These are phyloP conservation scores for Maniola jurtina DNA, from an alignment of 1,140 invertebrate genomes.

Conservation along the genomic window DNA sequence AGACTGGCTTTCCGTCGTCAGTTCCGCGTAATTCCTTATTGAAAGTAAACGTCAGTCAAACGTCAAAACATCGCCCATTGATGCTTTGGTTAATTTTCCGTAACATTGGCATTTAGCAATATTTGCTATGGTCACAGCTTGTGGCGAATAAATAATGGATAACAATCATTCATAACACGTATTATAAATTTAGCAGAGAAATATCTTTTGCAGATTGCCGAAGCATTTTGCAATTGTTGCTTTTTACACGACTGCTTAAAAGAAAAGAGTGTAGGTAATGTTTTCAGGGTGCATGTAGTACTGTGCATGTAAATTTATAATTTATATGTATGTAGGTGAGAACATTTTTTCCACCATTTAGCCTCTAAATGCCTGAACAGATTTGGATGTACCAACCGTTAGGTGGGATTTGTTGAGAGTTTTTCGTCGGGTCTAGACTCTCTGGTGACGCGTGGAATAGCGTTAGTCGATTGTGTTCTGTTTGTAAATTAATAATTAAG, in stretches of 20 bases:
- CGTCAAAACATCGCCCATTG: slow-evolving; percentile 64
- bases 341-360: no score
- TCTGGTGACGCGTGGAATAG: no score
- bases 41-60: slow-evolving; percentile 74
- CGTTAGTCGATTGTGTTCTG: no score
- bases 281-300: background rate
- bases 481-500: no score
- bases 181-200: background rate
- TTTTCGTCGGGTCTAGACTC: no score
- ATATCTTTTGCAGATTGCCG: background rate
- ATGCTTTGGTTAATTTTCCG: slow-evolving; percentile 57
- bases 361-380: no score
- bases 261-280: background rate
- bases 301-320: background rate
- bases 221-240: background rate
- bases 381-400: no score
- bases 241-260: background rate
- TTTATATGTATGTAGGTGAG: background rate
- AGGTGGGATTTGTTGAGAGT: no score
- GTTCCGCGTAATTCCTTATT: slow-evolving; percentile 63
- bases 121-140: slow-evolving; percentile 46
- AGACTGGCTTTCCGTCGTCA: slow-evolving; percentile 5
- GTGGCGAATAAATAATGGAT: slow-evolving; percentile 11
- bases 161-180: background rate
- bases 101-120: slow-evolving; percentile 45